phyloP scores from a whole-genome alignment of 2,113 vertebrate species.

The Propithecus coquereli region DNA sequence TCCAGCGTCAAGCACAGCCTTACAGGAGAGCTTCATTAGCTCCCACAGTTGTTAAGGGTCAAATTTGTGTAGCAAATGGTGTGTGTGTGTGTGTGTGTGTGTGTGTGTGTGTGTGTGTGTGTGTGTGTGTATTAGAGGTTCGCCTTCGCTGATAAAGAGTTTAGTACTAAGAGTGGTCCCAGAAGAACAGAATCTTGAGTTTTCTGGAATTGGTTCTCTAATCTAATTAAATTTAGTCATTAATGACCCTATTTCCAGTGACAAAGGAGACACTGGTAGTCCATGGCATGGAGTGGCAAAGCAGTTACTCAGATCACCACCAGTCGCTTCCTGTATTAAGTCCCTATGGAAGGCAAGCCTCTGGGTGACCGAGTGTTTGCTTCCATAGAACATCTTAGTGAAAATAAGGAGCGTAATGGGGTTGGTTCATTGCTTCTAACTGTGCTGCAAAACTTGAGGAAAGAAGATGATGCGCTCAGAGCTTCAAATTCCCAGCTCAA shows the following conservation, averaged over 20 bases:
- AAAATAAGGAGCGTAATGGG: not conserved
- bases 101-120: not conserved
- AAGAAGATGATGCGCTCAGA: not conserved
- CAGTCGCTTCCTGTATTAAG: not conserved
- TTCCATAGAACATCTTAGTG: not conserved
- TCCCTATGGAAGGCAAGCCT: not conserved
- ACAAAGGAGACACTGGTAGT: not conserved
- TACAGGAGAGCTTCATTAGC: not conserved
- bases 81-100: not conserved
- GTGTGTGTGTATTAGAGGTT: not conserved
- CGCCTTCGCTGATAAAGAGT: not conserved
- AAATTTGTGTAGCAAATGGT: not conserved
- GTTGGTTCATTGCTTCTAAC: not conserved
- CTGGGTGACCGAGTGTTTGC: not conserved
- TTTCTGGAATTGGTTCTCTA: slow-evolving; percentile 6
- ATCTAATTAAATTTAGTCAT: not conserved
- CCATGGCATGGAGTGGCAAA: not conserved
- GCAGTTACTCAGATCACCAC: not conserved
- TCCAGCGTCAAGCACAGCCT: not conserved
- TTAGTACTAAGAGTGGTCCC: not conserved
- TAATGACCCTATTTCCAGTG: not conserved
- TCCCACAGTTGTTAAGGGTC: not conserved
- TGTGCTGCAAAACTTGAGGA: not conserved
- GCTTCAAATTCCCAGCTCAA: not conserved
- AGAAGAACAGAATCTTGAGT: not conserved